phyloP scores from a whole-genome alignment of 1,140 invertebrate genomes.

The Subanguina moxae region DNA sequence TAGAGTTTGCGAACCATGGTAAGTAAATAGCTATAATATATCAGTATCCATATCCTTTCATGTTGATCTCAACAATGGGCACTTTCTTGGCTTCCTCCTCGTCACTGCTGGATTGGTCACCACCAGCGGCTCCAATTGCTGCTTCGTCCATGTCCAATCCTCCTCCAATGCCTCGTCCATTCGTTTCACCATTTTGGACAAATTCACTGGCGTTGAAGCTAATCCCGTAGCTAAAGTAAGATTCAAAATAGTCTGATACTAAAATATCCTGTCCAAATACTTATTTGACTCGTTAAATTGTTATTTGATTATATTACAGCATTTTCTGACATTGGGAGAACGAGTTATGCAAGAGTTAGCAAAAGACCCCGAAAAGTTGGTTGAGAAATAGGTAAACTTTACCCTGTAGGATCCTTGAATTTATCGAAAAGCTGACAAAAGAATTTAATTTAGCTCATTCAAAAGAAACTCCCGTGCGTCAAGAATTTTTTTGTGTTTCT shows the following conservation, averaged over 20 bases:
- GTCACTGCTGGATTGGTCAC: slow-evolving; percentile 47
- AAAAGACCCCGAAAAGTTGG: too few relatives aligned
- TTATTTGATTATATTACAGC: too few relatives aligned
- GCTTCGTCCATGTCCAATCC: slow-evolving; percentile 12
- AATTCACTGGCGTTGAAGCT: slow-evolving; percentile 10
- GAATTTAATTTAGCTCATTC: too few relatives aligned
- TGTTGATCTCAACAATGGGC: slow-evolving; percentile 56
- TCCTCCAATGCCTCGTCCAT: background rate
- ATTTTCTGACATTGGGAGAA: too few relatives aligned
- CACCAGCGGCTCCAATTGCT: slow-evolving; percentile 32
- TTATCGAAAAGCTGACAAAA: too few relatives aligned
- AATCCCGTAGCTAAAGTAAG: slow-evolving; percentile 26
- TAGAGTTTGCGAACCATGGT: too few relatives aligned
- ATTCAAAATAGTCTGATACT: background rate
- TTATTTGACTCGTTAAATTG: background rate
- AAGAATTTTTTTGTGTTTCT: too few relatives aligned
- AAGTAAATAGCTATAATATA: too few relatives aligned
- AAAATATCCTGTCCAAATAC: slow-evolving; percentile 4
- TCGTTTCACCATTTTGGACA: background rate
- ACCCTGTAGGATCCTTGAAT: too few relatives aligned
- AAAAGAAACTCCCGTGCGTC: too few relatives aligned
- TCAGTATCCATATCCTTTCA: slow-evolving; percentile 59
- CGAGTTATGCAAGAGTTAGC: too few relatives aligned
- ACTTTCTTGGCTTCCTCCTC: slow-evolving; percentile 48
- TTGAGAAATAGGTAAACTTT: too few relatives aligned